Base-by-base conservation (phyloP, 2,797 vertebrate genomes). In the Heliangelus exortis region DNA sequence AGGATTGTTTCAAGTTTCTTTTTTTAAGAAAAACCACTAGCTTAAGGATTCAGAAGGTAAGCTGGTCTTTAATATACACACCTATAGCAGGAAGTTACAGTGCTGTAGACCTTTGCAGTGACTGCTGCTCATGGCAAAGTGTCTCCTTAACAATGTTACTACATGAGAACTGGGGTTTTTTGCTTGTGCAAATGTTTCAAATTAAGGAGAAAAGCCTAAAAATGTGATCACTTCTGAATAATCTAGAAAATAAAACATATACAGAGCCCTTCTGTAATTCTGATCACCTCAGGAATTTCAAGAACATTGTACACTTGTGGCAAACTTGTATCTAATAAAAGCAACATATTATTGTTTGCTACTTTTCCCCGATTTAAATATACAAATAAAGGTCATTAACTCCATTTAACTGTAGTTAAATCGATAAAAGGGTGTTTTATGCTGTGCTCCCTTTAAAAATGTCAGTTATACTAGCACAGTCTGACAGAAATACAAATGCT, bases 1-100 rank as follows among this genome's bases (percentile, higher is more conserved):
- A 19, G 17, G 7, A 48, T 36, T 71, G 48, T 68, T 75, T 87
- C n/a, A 61, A 25, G 16, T 62, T 87, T 65, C 31, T 93, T 80
- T 66, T 80, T 80, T 80, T 66, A 78, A 92, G 69, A 72, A 93
- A 84, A 88, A 59, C 0, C 50, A 80, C 14, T 51, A 87, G 31
- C 16, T 87, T 91, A 39, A 89, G 51, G 65, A 93, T 84, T 81
- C 75, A 89, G 83, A 81, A 84, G 31, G 25, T 45, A 73, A 84
- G 29, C 11, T 73, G 12, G 39, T 91, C 67, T 95, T 94, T 54
- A 87, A 50, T 80, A 80, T 33, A 39, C 68, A 53, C 55, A 65
- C 34, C 3, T 23, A 19, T 3, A 53, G 7, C 45, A 74, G 58
- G 88, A 67, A 81, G 50, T 57, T 23, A 50, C 8, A 61, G 15